These are phyloP conservation scores for Apodemus agrarius DNA, from an alignment of 2,797 vertebrate species.

Conservation along the genomic window DNA sequence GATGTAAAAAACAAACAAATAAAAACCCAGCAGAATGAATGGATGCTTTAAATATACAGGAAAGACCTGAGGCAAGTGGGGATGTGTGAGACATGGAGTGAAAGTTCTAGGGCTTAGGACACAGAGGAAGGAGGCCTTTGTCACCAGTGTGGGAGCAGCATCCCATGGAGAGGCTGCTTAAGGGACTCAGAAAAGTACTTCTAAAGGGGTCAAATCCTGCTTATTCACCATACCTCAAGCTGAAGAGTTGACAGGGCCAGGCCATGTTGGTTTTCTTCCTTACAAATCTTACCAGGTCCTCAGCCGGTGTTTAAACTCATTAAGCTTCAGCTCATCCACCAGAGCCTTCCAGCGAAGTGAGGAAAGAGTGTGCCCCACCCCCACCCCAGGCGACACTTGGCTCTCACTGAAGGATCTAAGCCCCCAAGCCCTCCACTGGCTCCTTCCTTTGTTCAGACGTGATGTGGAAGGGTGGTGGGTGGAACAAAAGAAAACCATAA, in stretches of 20 bases:
- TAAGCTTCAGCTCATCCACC: background rate
- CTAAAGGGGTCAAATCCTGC: background rate
- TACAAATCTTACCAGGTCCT: background rate
- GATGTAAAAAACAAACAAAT: background rate
- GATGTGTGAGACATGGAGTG: background rate
- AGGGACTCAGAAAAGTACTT: background rate
- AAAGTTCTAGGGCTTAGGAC: background rate
- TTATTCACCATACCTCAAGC: background rate
- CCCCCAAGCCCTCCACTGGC: background rate
- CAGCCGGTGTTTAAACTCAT: background rate
- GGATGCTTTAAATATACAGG: background rate
- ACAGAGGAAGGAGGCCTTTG: background rate
- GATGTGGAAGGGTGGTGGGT: accelerated
- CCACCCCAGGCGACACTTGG: background rate
- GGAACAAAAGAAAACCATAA: background rate
- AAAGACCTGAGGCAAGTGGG: background rate
- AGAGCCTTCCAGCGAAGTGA: background rate
- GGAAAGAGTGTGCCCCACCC: too few relatives aligned
- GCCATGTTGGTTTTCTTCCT: background rate
- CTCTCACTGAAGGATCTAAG: background rate
- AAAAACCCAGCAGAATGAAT: background rate
- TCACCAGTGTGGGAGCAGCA: background rate
- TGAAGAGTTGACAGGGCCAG: background rate
- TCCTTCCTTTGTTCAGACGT: background rate
- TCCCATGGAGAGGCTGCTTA: background rate